phyloP scores from a whole-genome alignment of 1,140 invertebrate species.

The Trichogramma pretiosum region DNA sequence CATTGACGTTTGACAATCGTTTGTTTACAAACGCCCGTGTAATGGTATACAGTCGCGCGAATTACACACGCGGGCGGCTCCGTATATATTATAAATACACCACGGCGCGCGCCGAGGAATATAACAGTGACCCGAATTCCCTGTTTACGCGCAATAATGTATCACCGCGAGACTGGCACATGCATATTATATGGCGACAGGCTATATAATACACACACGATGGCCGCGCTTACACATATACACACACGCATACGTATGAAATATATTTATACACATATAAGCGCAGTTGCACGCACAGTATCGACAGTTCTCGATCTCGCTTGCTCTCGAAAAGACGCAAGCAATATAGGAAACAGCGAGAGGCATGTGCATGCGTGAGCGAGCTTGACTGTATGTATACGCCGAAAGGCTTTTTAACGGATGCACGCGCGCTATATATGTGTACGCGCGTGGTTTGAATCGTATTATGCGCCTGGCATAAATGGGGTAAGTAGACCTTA shows the following conservation, averaged over 20 bases:
- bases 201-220: too few species aligned
- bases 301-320: too few species aligned
- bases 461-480: background rate
- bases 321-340: background rate
- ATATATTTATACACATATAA: too few species aligned
- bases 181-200: too few species aligned
- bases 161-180: too few species aligned
- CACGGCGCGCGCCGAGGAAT: background rate
- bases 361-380: background rate
- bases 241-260: too few species aligned
- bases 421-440: background rate
- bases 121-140: slow-evolving; percentile 16
- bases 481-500: too few species aligned
- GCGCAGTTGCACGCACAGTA: too few species aligned
- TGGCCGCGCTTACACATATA: too few species aligned
- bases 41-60: background rate
- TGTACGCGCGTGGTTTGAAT: background rate
- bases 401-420: background rate
- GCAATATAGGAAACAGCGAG: background rate
- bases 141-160: background rate
- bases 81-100: too few species aligned
- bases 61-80: background rate
- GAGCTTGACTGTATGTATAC: background rate
- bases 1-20: background rate
- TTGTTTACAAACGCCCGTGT: background rate